Conservation (phyloP, 2,888 invertebrate genomes). For the Sipha maydis region DNA sequence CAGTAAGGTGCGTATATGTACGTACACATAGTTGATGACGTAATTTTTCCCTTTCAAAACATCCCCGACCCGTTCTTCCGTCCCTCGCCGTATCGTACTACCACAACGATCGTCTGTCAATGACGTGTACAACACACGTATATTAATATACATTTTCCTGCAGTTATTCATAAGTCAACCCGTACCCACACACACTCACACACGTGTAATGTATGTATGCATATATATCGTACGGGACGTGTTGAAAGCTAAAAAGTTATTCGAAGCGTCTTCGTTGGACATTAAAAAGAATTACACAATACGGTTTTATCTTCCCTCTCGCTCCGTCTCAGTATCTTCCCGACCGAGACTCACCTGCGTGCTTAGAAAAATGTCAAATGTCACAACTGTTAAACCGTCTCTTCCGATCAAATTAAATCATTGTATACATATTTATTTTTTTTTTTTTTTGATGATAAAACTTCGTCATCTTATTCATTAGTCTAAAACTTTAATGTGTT, state of each 20-base stretch:
- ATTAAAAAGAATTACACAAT: slow-evolving; percentile 21
- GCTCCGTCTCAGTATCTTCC: neutral
- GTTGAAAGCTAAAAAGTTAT: neutral
- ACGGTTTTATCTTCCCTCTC: slow-evolving; percentile 3
- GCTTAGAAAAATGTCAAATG: slow-evolving; percentile 19
- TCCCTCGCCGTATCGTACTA: neutral
- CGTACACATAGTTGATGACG: neutral
- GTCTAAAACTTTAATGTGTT: too few relatives aligned
- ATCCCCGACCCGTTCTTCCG: neutral
- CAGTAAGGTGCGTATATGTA: neutral
- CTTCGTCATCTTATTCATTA: too few relatives aligned
- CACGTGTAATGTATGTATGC: too few relatives aligned
- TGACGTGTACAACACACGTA: neutral
- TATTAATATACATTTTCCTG: neutral
- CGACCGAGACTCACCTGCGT: neutral
- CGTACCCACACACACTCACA: neutral
- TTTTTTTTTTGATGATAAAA: too few relatives aligned
- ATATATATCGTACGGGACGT: neutral
- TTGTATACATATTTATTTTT: neutral
- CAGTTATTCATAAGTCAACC: neutral
- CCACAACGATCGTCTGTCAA: neutral
- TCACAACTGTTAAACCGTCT: slow-evolving; percentile 18
- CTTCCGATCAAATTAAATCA: neutral
- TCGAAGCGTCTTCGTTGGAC: neutral
- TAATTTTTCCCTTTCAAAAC: neutral